Base-by-base conservation (phyloP, 2,888 invertebrate genomes). In the Meta bourneti region DNA sequence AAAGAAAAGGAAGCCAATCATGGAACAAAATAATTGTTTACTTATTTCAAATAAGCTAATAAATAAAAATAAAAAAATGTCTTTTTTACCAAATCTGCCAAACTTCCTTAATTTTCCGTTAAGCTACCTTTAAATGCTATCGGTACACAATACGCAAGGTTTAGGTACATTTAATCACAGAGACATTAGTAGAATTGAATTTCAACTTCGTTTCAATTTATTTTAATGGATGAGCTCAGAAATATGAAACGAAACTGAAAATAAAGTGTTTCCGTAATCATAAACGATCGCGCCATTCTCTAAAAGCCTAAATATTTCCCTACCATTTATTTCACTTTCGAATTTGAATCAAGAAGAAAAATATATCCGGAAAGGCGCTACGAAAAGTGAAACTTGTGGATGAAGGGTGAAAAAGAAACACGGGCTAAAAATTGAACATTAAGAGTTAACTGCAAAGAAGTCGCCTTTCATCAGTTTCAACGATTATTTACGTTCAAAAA, bases 401-500 rank as follows among this genome's bases (percentile, higher is more conserved):
- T 34, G 74, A 74, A 19, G 34, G 11, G 20, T 6, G 74, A 19
- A 74, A 74, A 82, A 70, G 54, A n/a, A 69, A 77, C 13, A 81
- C 48, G 13, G 19, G 20, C 16, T 19, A 51, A 84, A 75, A 84
- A 75, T 75, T 74, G 52, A 49, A 54, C 75, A 84, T 75, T 75
- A 75, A 74, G 75, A 54, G 75, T 75, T 61, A 75, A 74, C 69
- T 84, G 34, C 52, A 69, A 20, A 51, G 34, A 79, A 80, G 87
- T 87, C 80, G 19, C 52, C 80, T 80, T 80, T 72, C 80, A 87
- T 87, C 54, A 80, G 70, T 54, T 72, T 74, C 48, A 80, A 79
- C 72, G 52, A 79, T 87, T 79, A 71, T 87, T 80, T 78, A 87
- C 19, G 48, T 34, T 71, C 13, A 54, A 72, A 84, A 83, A 78